Base-by-base conservation (phyloP, 2,113 vertebrate genomes). In the Silurus asotus region DNA sequence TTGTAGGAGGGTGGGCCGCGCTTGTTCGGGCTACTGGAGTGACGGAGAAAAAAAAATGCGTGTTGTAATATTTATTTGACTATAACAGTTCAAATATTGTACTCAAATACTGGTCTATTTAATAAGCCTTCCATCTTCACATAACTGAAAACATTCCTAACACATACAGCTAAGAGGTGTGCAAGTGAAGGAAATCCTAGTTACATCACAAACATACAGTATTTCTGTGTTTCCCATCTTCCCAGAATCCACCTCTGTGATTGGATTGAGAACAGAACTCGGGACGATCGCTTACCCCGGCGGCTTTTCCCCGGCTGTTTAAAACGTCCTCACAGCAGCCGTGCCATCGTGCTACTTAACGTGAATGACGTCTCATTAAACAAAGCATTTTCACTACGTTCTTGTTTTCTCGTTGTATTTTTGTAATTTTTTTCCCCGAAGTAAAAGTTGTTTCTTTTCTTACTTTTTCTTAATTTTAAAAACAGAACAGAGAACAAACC, bases 1-100 rank as follows among this genome's bases (percentile, higher is more conserved):
- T 97, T 99, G 94, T 99, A 99, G 0, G 98, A 96, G 6, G 98
- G 98, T 1, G 98, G 98, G 11, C 98, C 98, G 8, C 98, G 96
- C 92, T 99, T 99, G 94, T 99, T 99, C 0, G 98, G 98, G 91
- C 98, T 99, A 89, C 93, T 86, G 87, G 79, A 84, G 59, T 88
- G 81, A 86, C 89, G 84, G 77, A 84, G 53, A 59, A 75, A 82
- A 37, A 37, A 6, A 79, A 6, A 25, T 20, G 45, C 9, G 74
- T 55, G 51, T 55, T 55, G 25, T n/a, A 55, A 55, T 15, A 25
- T 14, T 77, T 8, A 51, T 23, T 77, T 48, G n/a, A 65, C 3
- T 64, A 64, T 23, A 64, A 64, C 62, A 10, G 62, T 11, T 25
- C 6, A 37, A 15, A 15, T 69, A 37, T 69, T 15, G 37, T 37